phyloP scores from a whole-genome alignment of 2,797 vertebrate genomes.

The Mallotus villosus region DNA sequence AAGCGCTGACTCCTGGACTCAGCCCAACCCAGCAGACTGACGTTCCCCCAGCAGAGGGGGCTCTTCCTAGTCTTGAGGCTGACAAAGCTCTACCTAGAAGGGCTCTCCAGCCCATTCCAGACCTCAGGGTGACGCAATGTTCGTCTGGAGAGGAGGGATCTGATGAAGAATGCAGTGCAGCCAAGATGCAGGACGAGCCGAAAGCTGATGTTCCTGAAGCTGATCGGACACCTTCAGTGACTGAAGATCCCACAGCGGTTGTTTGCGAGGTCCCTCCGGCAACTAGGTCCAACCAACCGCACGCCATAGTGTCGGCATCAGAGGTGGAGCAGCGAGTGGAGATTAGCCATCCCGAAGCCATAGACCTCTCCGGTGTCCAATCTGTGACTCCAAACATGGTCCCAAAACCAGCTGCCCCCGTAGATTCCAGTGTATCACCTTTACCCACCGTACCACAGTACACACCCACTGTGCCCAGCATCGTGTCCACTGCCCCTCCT shows the following conservation, averaged over 20 bases:
- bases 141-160: constrained; percentile 92
- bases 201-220: constrained; percentile 31
- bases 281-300: constrained; percentile 39
- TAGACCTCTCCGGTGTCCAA: constrained; percentile 64
- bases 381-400: constrained; percentile 29
- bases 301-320: constrained; percentile 27
- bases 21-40: constrained; percentile 82
- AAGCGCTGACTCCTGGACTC: constrained; percentile 84
- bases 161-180: constrained; percentile 83
- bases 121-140: constrained; percentile 96
- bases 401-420: constrained; percentile 51
- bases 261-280: constrained; percentile 34
- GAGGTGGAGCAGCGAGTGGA: constrained; percentile 14
- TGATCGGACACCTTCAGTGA: constrained; percentile 31
- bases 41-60: constrained; percentile 47
- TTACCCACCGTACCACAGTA: constrained; percentile 81
- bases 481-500: constrained; percentile 78
- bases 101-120: constrained; percentile 88
- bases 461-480: constrained; percentile 69
- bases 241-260: constrained; percentile 37
- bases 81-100: constrained; percentile 71
- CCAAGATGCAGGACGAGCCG: constrained; percentile 72
- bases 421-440: constrained; percentile 64
- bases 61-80: constrained; percentile 55
- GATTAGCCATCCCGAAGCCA: constrained; percentile 50